Conservation (phyloP, 2,113 vertebrate species). For the Tragelaphus scriptus region DNA sequence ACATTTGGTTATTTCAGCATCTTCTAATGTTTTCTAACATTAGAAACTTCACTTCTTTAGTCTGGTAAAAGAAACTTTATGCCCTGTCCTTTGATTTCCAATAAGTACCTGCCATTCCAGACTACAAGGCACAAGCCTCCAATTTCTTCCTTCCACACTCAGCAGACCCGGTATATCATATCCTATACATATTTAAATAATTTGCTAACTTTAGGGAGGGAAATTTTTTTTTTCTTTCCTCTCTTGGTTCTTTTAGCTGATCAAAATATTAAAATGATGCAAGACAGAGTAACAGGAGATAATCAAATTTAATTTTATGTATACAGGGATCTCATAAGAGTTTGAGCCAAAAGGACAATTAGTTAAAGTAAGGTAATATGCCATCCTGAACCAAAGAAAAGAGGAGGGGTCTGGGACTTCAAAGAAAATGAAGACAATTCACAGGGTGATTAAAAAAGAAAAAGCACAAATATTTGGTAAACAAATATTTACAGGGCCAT, state of each 20-base stretch:
- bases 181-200: neutral
- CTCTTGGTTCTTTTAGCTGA: neutral
- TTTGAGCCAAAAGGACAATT: neutral
- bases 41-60: neutral
- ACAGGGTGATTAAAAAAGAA: neutral
- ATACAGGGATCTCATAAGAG: neutral
- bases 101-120: neutral
- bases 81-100: neutral
- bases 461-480: neutral
- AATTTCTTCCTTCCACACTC: neutral
- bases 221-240: neutral
- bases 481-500: neutral
- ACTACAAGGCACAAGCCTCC: neutral
- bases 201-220: neutral
- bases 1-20: neutral
- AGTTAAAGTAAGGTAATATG: neutral
- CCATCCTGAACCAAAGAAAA: neutral
- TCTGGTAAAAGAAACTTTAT: neutral
- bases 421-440: neutral
- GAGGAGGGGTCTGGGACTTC: neutral
- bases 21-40: neutral
- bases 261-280: neutral
- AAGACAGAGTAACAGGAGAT: neutral
- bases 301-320: neutral
- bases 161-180: neutral